Conservation (phyloP, 2,113 vertebrate genomes). For the Carettochelys insculpta region DNA sequence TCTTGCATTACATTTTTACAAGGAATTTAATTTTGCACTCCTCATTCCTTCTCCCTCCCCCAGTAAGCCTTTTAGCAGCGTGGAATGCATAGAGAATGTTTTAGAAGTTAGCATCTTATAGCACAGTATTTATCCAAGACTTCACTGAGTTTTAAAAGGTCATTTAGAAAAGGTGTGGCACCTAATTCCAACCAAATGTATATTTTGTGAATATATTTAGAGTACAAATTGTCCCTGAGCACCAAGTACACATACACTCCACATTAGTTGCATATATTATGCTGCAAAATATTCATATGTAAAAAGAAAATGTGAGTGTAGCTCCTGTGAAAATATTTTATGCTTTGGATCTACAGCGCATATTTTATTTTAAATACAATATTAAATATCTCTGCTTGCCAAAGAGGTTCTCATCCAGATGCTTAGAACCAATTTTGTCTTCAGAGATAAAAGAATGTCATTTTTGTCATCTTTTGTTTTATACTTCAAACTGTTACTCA, state of each 20-base stretch:
- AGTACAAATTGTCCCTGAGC: neutral
- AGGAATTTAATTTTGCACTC: neutral
- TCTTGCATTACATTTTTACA: neutral
- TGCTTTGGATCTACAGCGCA: neutral
- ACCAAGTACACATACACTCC: neutral
- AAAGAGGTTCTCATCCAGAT: neutral
- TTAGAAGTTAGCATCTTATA: neutral
- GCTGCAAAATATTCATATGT: neutral
- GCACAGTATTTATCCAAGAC: neutral
- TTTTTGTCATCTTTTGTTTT: neutral
- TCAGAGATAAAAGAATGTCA: neutral
- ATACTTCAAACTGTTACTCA: neutral
- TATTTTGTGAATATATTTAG: neutral
- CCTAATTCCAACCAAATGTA: neutral
- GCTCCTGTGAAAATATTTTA: slow-evolving; percentile 19
- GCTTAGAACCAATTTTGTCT: slow-evolving; percentile 24
- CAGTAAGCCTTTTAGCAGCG: neutral
- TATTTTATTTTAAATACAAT: neutral
- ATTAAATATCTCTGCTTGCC: neutral
- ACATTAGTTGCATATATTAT: neutral
- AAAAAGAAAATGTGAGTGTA: neutral
- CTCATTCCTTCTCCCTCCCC: neutral
- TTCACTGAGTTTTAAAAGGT: neutral
- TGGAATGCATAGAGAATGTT: neutral
- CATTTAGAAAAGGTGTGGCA: neutral